Conservation (phyloP, 2,888 invertebrate species). For the Eupithecia subumbrata region DNA sequence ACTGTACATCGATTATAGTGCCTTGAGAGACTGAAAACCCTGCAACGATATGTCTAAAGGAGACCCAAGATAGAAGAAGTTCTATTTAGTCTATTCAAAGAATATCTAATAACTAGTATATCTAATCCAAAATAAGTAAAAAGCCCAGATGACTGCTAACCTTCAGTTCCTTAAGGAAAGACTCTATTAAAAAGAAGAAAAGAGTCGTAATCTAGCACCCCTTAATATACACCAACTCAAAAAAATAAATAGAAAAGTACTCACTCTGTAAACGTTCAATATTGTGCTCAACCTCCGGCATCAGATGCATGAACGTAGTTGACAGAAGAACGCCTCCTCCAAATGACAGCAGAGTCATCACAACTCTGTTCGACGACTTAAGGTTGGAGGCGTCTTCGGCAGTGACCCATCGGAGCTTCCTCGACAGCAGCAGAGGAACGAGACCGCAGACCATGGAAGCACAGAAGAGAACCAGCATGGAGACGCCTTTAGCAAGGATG, state of each 20-base stretch:
- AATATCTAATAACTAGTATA: background rate
- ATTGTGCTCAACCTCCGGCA: slow-evolving; percentile 90
- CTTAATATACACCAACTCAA: background rate
- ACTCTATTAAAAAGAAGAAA: background rate
- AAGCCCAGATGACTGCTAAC: too few species aligned
- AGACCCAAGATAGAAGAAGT: background rate
- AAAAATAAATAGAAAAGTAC: slow-evolving; percentile 48
- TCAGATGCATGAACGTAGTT: slow-evolving; percentile 91
- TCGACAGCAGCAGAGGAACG: slow-evolving; percentile 88
- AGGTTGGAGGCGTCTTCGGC: slow-evolving; percentile 75
- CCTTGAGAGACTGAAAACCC: background rate
- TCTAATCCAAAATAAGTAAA: too few species aligned
- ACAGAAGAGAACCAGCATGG: slow-evolving; percentile 90
- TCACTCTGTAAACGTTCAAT: slow-evolving; percentile 85
- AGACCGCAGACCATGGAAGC: slow-evolving; percentile 91
- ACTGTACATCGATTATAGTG: background rate
- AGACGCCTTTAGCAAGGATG: slow-evolving; percentile 89
- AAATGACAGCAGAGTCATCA: slow-evolving; percentile 88
- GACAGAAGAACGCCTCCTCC: slow-evolving; percentile 93
- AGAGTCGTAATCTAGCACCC: background rate
- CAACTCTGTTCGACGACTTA: slow-evolving; percentile 77
- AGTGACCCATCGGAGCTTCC: slow-evolving; percentile 85
- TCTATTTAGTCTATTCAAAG: background rate
- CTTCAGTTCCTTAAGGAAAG: background rate
- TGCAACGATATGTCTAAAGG: background rate